A percentile compares a stretch with the other conserved stretches of the same genome.
These are phyloP conservation scores for Parasteatoda tepidariorum DNA, from an alignment of 1,140 invertebrate species.

Conservation along the genomic window DNA sequence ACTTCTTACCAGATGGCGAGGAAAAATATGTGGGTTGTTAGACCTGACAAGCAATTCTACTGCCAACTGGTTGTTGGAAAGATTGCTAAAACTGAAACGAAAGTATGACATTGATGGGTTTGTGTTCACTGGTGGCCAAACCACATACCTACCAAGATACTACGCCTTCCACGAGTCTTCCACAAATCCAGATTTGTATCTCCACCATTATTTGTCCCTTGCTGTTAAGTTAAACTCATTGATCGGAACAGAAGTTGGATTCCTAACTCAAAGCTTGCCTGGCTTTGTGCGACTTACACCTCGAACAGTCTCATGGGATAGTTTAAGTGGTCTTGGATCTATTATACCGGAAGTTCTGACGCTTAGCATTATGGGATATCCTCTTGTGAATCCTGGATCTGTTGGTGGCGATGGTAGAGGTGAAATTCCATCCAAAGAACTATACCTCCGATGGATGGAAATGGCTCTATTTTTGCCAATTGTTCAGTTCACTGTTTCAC, in stretches of 20 bases:
- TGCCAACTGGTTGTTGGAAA: constrained; percentile 81
- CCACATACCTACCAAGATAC: constrained; percentile 86
- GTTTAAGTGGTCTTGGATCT: constrained; percentile 76
- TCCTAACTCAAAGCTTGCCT: constrained; percentile 82
- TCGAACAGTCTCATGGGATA: constrained; percentile 87
- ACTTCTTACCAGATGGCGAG: constrained; percentile 58
- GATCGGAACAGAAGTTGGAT: constrained; percentile 85
- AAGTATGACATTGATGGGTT: constrained; percentile 88
- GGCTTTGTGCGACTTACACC: constrained; percentile 88
- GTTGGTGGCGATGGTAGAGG: constrained; percentile 82
- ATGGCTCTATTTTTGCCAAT: constrained; percentile 91
- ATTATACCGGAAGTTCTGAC: constrained; percentile 88
- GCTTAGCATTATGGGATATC: constrained; percentile 88
- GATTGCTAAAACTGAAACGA: constrained; percentile 78
- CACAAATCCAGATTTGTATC: constrained; percentile 84
- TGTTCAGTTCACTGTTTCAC: constrained; percentile 89
- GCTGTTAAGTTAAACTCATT: constrained; percentile 73
- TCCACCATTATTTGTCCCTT: constrained; percentile 72
- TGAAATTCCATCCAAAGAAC: constrained; percentile 80
- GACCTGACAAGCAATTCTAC: constrained; percentile 86
- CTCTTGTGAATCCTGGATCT: constrained; percentile 91
- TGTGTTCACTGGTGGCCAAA: constrained; percentile 89
- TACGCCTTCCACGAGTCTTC: constrained; percentile 78
- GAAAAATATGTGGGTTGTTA: constrained; percentile 73
- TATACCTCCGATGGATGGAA: constrained; percentile 95